phyloP scores from a whole-genome alignment of 2,888 invertebrate species.

The Steinernema carpocapsae region DNA sequence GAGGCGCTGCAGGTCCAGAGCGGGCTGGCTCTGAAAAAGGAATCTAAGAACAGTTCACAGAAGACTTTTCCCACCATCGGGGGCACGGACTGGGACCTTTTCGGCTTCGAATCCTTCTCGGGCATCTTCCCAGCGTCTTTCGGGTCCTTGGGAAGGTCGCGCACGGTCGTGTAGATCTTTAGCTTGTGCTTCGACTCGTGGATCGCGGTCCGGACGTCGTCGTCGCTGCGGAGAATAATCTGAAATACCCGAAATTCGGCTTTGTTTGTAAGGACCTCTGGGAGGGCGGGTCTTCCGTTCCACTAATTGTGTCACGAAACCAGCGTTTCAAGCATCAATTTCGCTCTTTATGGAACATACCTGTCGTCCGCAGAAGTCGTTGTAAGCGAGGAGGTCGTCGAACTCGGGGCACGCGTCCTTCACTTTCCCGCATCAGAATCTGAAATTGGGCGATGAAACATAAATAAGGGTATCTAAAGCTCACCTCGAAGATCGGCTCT shows the following conservation, averaged over 20 bases:
- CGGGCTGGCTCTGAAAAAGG: background rate
- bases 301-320: no score
- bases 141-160: conserved; percentile 22
- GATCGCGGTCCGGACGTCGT: conserved; percentile 60
- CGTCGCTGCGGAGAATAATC: conserved; percentile 56
- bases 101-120: conserved; percentile 51
- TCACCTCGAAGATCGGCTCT: conserved; percentile 57
- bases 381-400: conserved; percentile 64
- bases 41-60: no score
- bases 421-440: conserved; percentile 62
- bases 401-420: conserved; percentile 59
- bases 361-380: conserved; percentile 62
- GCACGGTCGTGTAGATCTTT: conserved; percentile 51
- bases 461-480: background rate
- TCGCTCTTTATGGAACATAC: no score
- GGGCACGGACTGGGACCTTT: conserved; percentile 58
- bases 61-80: conserved; percentile 48
- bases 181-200: conserved; percentile 57
- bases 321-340: background rate
- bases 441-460: no score
- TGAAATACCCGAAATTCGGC: conserved; percentile 38
- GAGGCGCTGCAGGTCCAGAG: conserved; percentile 53
- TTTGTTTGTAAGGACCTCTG: background rate
- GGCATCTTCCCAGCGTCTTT: conserved; percentile 52
- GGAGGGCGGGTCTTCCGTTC: no score